Percentiles rank a stretch among this genome's conserved stretches.
Conservation (phyloP, 1,140 invertebrate species). For the Ladona fulva region DNA sequence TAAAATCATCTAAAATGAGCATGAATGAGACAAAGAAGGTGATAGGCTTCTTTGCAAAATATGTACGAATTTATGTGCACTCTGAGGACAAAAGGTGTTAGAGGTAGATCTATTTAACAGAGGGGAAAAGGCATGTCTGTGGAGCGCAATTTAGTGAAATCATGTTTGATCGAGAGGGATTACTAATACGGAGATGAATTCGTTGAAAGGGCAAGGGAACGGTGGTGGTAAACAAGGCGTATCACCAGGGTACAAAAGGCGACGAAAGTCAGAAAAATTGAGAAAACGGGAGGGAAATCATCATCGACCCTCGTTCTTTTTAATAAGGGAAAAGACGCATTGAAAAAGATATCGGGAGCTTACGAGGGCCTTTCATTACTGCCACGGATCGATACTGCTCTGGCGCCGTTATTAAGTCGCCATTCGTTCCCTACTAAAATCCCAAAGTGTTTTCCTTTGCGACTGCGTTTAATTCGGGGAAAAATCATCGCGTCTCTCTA, state of each 20-base stretch:
- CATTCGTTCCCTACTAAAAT: not conserved
- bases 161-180: too few relatives aligned
- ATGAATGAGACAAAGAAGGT: too few relatives aligned
- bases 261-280: not conserved
- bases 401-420: not conserved
- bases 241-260: not conserved
- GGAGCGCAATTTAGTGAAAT: too few relatives aligned
- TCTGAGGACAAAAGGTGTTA: not conserved
- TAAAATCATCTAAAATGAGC: too few relatives aligned
- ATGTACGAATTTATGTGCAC: too few relatives aligned
- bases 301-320: not conserved
- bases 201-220: not conserved
- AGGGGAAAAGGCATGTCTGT: not conserved
- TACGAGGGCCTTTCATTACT: not conserved
- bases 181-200: not conserved
- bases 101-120: too few relatives aligned
- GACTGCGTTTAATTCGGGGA: not conserved
- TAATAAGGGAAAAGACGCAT: slow-evolving; percentile 1
- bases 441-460: not conserved
- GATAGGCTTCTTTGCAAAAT: too few relatives aligned
- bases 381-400: not conserved
- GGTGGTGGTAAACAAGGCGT: not conserved
- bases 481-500: not conserved
- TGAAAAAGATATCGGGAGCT: not conserved
- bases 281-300: not conserved